phyloP scores from a whole-genome alignment of 2,113 vertebrate species.

The Turdus rufiventris region DNA sequence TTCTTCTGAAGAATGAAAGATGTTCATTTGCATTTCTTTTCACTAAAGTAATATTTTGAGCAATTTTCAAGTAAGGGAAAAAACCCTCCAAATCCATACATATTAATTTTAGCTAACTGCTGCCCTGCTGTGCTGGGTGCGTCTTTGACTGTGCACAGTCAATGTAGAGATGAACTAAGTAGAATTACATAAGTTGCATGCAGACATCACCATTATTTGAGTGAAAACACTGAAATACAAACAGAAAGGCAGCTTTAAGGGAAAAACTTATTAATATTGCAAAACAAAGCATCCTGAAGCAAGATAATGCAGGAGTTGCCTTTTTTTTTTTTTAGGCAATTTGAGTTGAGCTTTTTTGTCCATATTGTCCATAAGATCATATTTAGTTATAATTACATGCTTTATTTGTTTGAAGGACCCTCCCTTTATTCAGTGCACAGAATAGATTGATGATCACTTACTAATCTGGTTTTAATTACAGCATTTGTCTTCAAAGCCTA shows the following conservation, averaged over 20 bases:
- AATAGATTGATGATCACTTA: neutral
- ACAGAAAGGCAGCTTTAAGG: neutral
- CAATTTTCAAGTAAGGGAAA: neutral
- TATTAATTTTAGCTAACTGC: neutral
- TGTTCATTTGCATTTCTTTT: neutral
- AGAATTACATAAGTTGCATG: neutral
- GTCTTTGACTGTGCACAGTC: neutral
- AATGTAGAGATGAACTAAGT: neutral
- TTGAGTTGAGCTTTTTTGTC: neutral
- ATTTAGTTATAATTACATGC: neutral
- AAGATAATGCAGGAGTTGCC: neutral
- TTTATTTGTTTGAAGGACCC: neutral
- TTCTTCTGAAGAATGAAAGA: neutral
- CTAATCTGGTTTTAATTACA: neutral
- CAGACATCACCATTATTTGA: neutral
- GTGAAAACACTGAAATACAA: neutral
- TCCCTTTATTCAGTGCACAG: neutral
- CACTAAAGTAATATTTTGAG: neutral
- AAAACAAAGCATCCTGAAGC: neutral
- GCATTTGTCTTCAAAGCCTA: neutral
- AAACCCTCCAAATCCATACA: neutral
- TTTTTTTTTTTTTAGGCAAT: neutral
- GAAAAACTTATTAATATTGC: neutral
- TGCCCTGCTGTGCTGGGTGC: neutral
- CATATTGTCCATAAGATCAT: neutral